Percentiles rank a stretch among this genome's conserved stretches.
Conservation (phyloP, 2,113 vertebrate species). For the Capreolus pygargus region DNA sequence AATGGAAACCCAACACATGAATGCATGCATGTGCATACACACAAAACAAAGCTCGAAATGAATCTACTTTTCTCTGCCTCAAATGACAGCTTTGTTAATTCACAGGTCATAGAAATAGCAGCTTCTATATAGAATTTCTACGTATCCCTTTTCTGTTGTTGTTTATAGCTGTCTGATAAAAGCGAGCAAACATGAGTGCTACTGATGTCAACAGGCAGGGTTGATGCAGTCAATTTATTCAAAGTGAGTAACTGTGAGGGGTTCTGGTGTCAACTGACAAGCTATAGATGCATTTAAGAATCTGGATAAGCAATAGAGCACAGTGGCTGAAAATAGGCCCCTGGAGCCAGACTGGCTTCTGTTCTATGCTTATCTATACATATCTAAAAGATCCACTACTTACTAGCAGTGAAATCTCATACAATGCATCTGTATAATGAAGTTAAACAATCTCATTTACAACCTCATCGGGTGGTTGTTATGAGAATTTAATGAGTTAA, state of each 20-base stretch:
- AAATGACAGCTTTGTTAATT: background rate
- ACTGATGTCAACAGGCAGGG: constrained; percentile 5
- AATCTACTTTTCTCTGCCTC: background rate
- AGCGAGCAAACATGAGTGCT: background rate
- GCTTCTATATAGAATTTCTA: background rate
- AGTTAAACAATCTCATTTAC: background rate
- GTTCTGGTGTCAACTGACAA: background rate
- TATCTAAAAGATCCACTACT: background rate
- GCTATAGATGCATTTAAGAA: background rate
- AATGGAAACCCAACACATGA: background rate
- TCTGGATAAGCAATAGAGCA: background rate
- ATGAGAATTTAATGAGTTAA: constrained; percentile 6
- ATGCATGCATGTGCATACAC: too few species aligned
- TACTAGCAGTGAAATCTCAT: background rate
- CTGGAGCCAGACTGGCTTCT: background rate
- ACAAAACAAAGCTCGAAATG: background rate
- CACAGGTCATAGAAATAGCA: background rate
- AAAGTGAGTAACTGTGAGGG: background rate
- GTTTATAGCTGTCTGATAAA: background rate
- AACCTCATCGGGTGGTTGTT: background rate
- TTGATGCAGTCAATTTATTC: background rate
- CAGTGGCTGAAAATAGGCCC: background rate
- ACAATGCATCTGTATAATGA: background rate
- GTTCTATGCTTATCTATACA: background rate
- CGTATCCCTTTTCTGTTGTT: background rate